These are phyloP conservation scores for Zootermopsis nevadensis DNA, from an alignment of 2,888 invertebrate species.

Conservation along the genomic window DNA sequence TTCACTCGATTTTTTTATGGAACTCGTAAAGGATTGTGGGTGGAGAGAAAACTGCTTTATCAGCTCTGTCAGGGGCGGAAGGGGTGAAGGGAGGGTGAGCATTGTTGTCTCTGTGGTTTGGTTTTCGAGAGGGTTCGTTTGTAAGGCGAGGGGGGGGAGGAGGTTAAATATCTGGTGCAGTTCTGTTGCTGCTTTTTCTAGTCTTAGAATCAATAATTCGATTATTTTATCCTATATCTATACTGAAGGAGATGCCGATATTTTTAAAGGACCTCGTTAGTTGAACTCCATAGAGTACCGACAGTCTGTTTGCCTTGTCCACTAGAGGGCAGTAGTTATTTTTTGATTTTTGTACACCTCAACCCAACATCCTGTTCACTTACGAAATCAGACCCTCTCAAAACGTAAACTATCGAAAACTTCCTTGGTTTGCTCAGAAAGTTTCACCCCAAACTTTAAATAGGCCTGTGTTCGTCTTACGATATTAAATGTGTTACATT, in stretches of 20 bases:
- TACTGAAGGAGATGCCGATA: constrained; percentile 16
- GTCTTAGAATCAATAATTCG: constrained; percentile 32
- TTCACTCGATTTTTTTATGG: constrained; percentile 31
- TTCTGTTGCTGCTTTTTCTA: constrained; percentile 27
- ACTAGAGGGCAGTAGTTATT: neutral
- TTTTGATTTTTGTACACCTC: neutral
- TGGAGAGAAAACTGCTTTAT: constrained; percentile 37
- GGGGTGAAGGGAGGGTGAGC: neutral
- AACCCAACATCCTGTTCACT: constrained; percentile 9
- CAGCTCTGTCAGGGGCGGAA: constrained; percentile 4
- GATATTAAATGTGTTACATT: too few relatives aligned
- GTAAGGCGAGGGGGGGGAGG: constrained; percentile 16
- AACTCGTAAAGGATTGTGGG: constrained; percentile 25
- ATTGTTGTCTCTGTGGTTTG: constrained; percentile 46
- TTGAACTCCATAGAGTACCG: constrained; percentile 17
- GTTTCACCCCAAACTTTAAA: too few relatives aligned
- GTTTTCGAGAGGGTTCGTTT: constrained; percentile 48
- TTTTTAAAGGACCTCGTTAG: constrained; percentile 30
- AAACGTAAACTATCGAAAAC: too few relatives aligned
- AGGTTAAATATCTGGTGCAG: constrained; percentile 7
- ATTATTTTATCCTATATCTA: neutral
- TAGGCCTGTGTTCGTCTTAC: too few relatives aligned
- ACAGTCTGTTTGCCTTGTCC: neutral
- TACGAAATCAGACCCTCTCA: neutral
- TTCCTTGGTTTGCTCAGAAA: too few relatives aligned